Conservation (phyloP, 2,888 invertebrate genomes). For the Aproaerema taeniolella region DNA sequence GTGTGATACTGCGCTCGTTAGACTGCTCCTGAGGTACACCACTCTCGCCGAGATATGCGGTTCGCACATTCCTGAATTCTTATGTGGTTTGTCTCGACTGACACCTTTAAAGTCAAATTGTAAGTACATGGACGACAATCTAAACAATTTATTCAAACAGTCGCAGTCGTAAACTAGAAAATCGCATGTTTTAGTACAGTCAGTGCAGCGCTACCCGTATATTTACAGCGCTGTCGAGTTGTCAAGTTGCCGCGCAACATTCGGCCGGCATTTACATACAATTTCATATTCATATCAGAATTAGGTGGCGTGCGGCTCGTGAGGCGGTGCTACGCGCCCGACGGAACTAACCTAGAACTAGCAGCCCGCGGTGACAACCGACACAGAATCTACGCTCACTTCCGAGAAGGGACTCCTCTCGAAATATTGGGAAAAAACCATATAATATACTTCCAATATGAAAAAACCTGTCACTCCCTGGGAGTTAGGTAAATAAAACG, state of each 20-base stretch:
- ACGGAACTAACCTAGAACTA: no score
- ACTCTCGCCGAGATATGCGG: constrained; percentile 29
- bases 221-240: constrained; percentile 63
- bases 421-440: background rate
- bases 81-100: constrained; percentile 32
- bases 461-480: background rate
- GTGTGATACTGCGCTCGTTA: constrained; percentile 66
- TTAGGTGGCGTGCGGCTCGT: constrained; percentile 44
- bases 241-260: constrained; percentile 60
- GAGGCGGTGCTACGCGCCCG: constrained; percentile 15
- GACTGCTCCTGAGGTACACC: constrained; percentile 41
- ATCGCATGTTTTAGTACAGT: constrained; percentile 59
- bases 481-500: no score
- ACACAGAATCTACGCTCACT: constrained; percentile 4
- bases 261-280: constrained; percentile 65
- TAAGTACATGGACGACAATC: constrained; percentile 43
- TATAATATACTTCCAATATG: background rate
- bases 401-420: constrained; percentile 1
- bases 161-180: constrained; percentile 48
- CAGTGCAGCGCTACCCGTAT: constrained; percentile 53
- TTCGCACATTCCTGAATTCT: constrained; percentile 29
- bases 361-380: constrained; percentile 10
- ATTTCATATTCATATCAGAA: constrained; percentile 72
- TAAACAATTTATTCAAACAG: constrained; percentile 60
- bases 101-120: constrained; percentile 32